phyloP scores from a whole-genome alignment of 2,888 invertebrate genomes.

The Polia nebulosa region DNA sequence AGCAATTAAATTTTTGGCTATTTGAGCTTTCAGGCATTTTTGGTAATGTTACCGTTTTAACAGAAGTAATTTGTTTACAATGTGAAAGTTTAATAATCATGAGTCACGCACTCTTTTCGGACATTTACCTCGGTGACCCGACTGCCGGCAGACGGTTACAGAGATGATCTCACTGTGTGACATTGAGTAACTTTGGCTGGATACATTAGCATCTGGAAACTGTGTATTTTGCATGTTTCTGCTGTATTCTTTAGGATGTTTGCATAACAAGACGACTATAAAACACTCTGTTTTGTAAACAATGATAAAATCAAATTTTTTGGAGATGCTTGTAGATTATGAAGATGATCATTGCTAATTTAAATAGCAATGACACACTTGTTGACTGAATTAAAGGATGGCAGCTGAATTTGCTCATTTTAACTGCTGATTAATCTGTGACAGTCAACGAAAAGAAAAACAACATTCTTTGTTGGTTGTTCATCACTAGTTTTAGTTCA shows the following conservation, averaged over 20 bases:
- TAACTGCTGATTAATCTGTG: constrained; percentile 31
- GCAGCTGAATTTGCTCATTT: constrained; percentile 25
- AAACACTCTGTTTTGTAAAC: constrained; percentile 45
- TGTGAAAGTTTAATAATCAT: constrained; percentile 64
- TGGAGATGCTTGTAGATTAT: neutral
- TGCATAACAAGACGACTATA: constrained; percentile 10
- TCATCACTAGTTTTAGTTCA: constrained; percentile 32
- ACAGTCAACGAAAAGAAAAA: constrained; percentile 21
- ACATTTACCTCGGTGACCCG: constrained; percentile 70
- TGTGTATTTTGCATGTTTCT: constrained; percentile 20
- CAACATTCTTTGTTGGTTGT: constrained; percentile 37
- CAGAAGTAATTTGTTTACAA: constrained; percentile 46
- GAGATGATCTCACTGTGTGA: constrained; percentile 75
- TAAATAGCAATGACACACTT: constrained; percentile 47
- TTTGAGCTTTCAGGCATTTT: neutral
- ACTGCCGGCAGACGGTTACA: constrained; percentile 62
- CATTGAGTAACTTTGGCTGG: constrained; percentile 63
- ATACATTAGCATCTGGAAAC: constrained; percentile 46
- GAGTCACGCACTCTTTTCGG: constrained; percentile 75
- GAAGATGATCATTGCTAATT: constrained; percentile 9
- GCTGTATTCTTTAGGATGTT: constrained; percentile 11
- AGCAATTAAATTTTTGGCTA: neutral
- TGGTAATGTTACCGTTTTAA: constrained; percentile 1
- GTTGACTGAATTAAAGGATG: constrained; percentile 11
- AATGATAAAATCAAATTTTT: constrained; percentile 21